Evolutionary conservation across 1,140 invertebrate species (phyloP), one percentile per base, ranked within the genome.

Genomic region (Euglossa dilemma): DNA sequence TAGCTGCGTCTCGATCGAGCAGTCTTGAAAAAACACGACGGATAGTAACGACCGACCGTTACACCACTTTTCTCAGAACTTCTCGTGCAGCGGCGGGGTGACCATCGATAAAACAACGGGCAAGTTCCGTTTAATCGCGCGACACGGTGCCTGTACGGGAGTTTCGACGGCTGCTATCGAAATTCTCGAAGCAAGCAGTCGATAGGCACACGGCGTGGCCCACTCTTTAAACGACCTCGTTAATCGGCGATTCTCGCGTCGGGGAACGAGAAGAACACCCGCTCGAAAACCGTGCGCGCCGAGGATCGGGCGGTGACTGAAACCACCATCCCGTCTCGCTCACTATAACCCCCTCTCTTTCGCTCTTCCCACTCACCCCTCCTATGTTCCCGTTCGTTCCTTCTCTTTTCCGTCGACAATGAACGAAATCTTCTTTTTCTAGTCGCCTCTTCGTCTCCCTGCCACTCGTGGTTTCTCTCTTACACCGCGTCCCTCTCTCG

Each of bases 271-370:
- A 91, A 78, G 36, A 85, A 77, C 80, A 81, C 72, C 71, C 81
- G 73, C 71, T 90, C 85, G 80, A 63, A 91, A 86, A 93, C 89
- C 90, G 91, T 92, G 88, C 93, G 93, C 93, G 91, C 93, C 93
- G 92, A 93, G 85, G 88, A 91, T 93, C 93, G 93, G 93, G 93
- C 93, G 92, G 93, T 92, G 92, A 94, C 93, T 94, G 93, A 93
- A 89, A 84, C 84, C 86, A 83, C 87, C 78, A 72, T 87, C 47
- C 87, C 86, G 85, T 89, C 90, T 91, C 87, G 88, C 83, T 87
- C 82, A 69, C 84, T 70, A 69, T 78, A n/a, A 64, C 82, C 73
- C 74, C 52, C 83, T 87, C 87, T 56, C 80, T 64, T 72, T 56
- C 67, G 7, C 79, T 74, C 89, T 47, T 57, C 23, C 6, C 72